Percentiles rank a stretch among this genome's conserved stretches.
These are phyloP conservation scores for Cotesia typhae DNA, from an alignment of 1,140 invertebrate genomes.

Conservation along the genomic window DNA sequence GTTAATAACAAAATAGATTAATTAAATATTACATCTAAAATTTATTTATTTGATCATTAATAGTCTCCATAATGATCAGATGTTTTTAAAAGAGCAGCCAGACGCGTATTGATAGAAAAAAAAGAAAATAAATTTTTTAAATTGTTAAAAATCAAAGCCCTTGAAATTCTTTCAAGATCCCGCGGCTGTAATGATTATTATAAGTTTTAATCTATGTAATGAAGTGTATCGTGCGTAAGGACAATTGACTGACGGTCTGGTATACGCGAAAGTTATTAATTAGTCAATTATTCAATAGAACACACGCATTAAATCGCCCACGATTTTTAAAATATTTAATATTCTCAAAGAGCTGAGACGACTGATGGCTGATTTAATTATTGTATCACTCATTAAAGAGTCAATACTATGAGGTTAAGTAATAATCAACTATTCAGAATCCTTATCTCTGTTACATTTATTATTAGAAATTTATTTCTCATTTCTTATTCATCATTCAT, in stretches of 20 bases:
- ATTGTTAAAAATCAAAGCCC: too few species aligned
- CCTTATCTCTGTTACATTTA: constrained; percentile 43
- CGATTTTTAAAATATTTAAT: constrained; percentile 33
- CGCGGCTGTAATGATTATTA: too few species aligned
- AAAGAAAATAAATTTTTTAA: too few species aligned
- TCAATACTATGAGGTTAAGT: constrained; percentile 59
- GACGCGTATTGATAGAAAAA: too few species aligned
- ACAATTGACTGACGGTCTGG: not conserved
- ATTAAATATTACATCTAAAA: not conserved
- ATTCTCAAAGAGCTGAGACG: too few species aligned
- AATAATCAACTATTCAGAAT: constrained; percentile 42
- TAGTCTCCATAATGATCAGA: too few species aligned
- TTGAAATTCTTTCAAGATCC: too few species aligned
- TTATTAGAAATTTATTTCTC: not conserved
- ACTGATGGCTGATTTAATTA: constrained; percentile 41
- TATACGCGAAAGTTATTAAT: constrained; percentile 53
- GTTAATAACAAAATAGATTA: constrained; percentile 30
- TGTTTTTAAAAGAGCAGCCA: too few species aligned
- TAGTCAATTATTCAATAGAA: constrained; percentile 53
- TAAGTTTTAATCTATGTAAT: too few species aligned
- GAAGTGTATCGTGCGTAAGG: too few species aligned
- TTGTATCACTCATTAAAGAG: constrained; percentile 57
- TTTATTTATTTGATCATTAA: not conserved
- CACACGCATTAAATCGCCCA: constrained; percentile 49
- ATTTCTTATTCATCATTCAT: too few species aligned